Conservation (phyloP, 1,140 invertebrate genomes). For the Dendrolimus punctatus region DNA sequence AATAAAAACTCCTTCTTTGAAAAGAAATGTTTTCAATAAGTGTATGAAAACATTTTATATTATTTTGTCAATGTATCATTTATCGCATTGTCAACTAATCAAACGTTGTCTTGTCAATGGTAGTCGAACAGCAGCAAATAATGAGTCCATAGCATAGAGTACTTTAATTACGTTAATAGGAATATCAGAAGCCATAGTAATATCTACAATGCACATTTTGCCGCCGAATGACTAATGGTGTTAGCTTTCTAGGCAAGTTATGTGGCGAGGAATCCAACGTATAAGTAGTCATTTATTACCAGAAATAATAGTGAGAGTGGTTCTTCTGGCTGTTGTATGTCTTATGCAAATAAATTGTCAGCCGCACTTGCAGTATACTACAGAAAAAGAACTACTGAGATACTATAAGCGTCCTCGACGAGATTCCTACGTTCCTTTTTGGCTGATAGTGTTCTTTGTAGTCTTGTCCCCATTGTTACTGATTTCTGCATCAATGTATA, state of each 20-base stretch:
- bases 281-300: constrained; percentile 9
- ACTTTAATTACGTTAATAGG: too few species aligned
- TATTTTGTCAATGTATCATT: too few species aligned
- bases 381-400: constrained; percentile 80
- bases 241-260: not conserved
- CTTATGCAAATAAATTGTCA: constrained; percentile 42
- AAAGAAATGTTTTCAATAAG: too few species aligned
- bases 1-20: too few species aligned
- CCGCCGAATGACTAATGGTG: too few species aligned
- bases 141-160: too few species aligned
- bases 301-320: constrained; percentile 17
- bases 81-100: too few species aligned
- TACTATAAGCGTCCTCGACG: constrained; percentile 82
- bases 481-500: constrained; percentile 67
- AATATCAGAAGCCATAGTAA: too few species aligned
- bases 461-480: constrained; percentile 74
- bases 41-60: too few species aligned
- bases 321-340: constrained; percentile 17
- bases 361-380: constrained; percentile 81
- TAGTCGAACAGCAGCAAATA: too few species aligned
- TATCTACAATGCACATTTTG: too few species aligned
- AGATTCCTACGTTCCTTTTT: constrained; percentile 77
- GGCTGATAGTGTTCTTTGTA: constrained; percentile 75
- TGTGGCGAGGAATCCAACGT: constrained; percentile 5
- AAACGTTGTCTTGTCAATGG: too few species aligned